Percentiles rank a stretch among this genome's conserved stretches.
Evolutionary conservation across 2,888 invertebrate genomes (phyloP).

Genomic region (Hoplodrina blanda): DNA sequence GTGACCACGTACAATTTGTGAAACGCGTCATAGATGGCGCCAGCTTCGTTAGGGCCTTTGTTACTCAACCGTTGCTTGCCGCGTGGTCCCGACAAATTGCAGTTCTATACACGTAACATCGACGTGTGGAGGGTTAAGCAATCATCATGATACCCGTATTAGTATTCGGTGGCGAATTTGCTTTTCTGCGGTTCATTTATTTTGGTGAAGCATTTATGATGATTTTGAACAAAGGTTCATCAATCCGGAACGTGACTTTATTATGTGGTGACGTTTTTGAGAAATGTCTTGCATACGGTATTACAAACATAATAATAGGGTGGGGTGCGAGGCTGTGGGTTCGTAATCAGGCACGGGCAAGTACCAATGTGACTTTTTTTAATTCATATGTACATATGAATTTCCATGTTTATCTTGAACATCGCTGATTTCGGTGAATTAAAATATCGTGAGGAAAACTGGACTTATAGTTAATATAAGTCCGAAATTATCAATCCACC

Average conservation of each 20-base stretch:
- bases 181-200: constrained; percentile 25
- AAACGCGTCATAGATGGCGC: constrained; percentile 45
- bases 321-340: too few relatives aligned
- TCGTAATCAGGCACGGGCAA: too few relatives aligned
- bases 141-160: constrained; percentile 58
- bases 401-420: too few relatives aligned
- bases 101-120: constrained; percentile 44
- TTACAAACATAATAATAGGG: background rate
- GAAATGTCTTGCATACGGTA: background rate
- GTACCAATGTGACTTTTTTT: too few relatives aligned
- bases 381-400: too few relatives aligned
- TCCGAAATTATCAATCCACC: too few relatives aligned
- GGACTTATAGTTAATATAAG: too few relatives aligned
- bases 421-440: too few relatives aligned
- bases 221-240: constrained; percentile 30
- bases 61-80: constrained; percentile 30
- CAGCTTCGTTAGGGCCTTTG: constrained; percentile 61
- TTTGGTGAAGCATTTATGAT: constrained; percentile 2
- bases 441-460: too few relatives aligned
- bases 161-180: constrained; percentile 31
- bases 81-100: constrained; percentile 55
- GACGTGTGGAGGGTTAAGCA: constrained; percentile 43
- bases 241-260: background rate
- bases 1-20: constrained; percentile 30
- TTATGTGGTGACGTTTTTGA: background rate